Base-by-base conservation (phyloP, 2,888 invertebrate genomes). In the Aleiodes alternator region DNA sequence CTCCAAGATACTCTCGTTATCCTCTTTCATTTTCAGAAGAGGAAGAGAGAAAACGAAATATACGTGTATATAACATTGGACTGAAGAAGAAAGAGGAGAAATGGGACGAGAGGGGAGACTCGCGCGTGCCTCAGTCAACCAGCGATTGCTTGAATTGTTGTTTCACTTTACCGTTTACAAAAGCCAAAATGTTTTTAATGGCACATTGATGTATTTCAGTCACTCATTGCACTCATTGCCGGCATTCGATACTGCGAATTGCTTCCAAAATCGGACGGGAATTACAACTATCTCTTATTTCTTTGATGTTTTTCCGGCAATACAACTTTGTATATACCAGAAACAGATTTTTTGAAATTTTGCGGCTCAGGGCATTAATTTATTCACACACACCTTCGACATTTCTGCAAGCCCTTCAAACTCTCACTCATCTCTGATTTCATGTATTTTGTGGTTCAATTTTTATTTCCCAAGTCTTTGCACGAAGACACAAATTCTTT, bases 1-100 rank as follows among this genome's bases (percentile, higher is more conserved):
- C 75, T 76, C 79, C 74, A 80, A 43, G 77, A 79, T 73, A 76
- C 66, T 77, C 72, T 75, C 75, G 72, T 57, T 64, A 76, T 78
- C 73, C 71, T 75, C 68, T 31, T 75, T 72, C 51, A 66, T 48
- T 64, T 69, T 53, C 29, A 56, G 16, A 68, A 70, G 75, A 75
- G 34, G 66, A 71, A 75, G 71, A 70, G 61, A 64, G 53, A 56
- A 56, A 14, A 71, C 57, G 71, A 57, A 29, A 50, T 23, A 9
- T 16, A 38, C 38, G 59, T 31, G 14, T 43, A 72, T 66, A 64
- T 66, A 72, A 48, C 64, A 16, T 43, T 23, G 8, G 31, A 56
- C 56, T 34, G 23, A 66, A 31, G 23, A 66, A 31, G 43, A 72
- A 66, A 38, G 34, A 51, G 43, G 38, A 66, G 14, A 29, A 53